Conservation (phyloP, 2,888 invertebrate genomes). For the Crocallis elinguaria region DNA sequence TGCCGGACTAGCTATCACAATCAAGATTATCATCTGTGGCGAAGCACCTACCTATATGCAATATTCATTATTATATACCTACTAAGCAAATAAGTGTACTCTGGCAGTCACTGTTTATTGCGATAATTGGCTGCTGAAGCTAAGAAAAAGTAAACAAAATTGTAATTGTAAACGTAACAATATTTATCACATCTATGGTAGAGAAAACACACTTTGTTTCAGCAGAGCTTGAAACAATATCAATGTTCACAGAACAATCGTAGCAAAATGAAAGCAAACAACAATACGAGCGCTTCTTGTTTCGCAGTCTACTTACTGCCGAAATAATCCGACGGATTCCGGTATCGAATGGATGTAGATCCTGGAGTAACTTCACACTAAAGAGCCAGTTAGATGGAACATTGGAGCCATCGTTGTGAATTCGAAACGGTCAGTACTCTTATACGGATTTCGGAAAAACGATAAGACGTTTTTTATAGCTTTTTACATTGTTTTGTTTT, state of each 20-base stretch:
- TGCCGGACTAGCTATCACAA: too few relatives aligned
- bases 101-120: too few relatives aligned
- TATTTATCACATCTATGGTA: neutral
- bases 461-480: too few relatives aligned
- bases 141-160: too few relatives aligned
- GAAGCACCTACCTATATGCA: too few relatives aligned
- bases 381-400: neutral
- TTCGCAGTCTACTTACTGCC: neutral
- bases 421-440: too few relatives aligned
- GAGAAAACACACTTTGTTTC: neutral
- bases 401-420: neutral
- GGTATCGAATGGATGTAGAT: neutral
- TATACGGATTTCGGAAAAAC: too few relatives aligned
- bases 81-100: too few relatives aligned
- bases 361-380: neutral
- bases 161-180: neutral
- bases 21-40: too few relatives aligned
- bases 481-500: too few relatives aligned
- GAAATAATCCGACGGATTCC: slow-evolving; percentile 5
- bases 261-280: slow-evolving; percentile 13
- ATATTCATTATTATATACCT: too few relatives aligned
- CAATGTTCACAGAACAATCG: slow-evolving; percentile 7
- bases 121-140: too few relatives aligned
- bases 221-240: slow-evolving; percentile 5
- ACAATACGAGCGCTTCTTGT: neutral